Evolutionary conservation across 2,888 invertebrate genomes (phyloP), one percentile per base, ranked within the genome.

Genomic region (Netelia melanura): DNA sequence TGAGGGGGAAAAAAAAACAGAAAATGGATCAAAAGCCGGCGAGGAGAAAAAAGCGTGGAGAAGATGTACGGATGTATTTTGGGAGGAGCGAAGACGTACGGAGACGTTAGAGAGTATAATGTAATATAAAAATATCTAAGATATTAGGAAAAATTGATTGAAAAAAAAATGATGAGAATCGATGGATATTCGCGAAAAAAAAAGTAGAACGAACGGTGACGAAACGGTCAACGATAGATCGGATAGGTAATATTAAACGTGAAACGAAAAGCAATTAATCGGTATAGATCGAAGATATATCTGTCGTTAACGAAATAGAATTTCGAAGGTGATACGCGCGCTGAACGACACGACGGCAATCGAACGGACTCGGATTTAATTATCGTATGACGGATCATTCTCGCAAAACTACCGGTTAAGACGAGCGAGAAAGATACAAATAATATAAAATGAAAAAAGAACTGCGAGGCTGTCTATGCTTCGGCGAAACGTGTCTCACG

Each of bases 241-340:
- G 14, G 25, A 72, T 85, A 86, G 85, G 56, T 83, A 81, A 86
- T 87, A 82, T 81, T 81, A 88, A 89, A 86, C 38, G 84, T 80
- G 90, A 90, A 90, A 91, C 89, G 91, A 91, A 90, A 89, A 90
- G 89, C 89, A 91, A 90, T 91, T 88, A 84, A 89, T 86, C 48
- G 86, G 88, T 88, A 87, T 80, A 86, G 82, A 38, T 77, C 68
- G 56, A 67, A 71, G 67, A 58, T 10, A 30, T 76, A 71, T 56
- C 38, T 52, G 54, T 54, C 23, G 58, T 56, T 14, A 23, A 72
- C 54, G 30, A 23, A 71, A 23, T 71, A 71, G 64, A 30, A 67
- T 61, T 71, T 71, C 54, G 58, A 76, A 23, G 25, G 54, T 80
- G 43, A 74, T 48, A 61, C 10, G 61, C 72, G 23, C 38, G 23